Percentiles rank a stretch among this genome's conserved stretches.
Conservation (phyloP, 2,888 invertebrate species). For the Limenitis camilla region DNA sequence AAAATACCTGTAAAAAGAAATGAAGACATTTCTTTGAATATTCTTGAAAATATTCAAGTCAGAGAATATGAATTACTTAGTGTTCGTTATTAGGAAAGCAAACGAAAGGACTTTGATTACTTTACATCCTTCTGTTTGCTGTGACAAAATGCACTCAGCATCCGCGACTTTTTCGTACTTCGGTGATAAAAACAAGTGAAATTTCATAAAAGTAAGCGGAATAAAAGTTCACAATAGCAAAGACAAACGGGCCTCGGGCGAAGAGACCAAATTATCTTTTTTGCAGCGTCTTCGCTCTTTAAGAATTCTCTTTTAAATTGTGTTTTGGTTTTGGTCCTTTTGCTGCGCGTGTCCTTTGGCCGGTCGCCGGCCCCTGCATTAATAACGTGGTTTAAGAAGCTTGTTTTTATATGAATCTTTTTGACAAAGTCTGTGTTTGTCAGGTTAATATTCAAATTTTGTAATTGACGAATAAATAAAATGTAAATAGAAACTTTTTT, state of each 20-base stretch:
- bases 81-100: constrained; percentile 8
- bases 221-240: constrained; percentile 71
- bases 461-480: constrained; percentile 9
- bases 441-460: constrained; percentile 8
- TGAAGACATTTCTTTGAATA: not conserved
- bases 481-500: not conserved
- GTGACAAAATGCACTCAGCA: constrained; percentile 28
- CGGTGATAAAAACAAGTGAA: constrained; percentile 65
- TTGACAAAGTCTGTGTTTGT: constrained; percentile 8
- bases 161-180: constrained; percentile 46
- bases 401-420: constrained; percentile 22
- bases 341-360: constrained; percentile 57
- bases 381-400: constrained; percentile 47
- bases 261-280: constrained; percentile 65
- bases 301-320: constrained; percentile 73
- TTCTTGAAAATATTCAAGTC: not conserved
- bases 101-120: constrained; percentile 7
- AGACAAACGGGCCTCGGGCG: constrained; percentile 63
- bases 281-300: constrained; percentile 63
- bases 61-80: not conserved
- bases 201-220: constrained; percentile 67
- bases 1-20: no score
- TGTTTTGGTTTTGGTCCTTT: constrained; percentile 66
- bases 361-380: constrained; percentile 53
- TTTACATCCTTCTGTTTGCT: constrained; percentile 20